Percentiles rank a stretch among this genome's conserved stretches.
Evolutionary conservation across 2,113 vertebrate species (phyloP).

Genomic region (Grammomys surdaster): DNA sequence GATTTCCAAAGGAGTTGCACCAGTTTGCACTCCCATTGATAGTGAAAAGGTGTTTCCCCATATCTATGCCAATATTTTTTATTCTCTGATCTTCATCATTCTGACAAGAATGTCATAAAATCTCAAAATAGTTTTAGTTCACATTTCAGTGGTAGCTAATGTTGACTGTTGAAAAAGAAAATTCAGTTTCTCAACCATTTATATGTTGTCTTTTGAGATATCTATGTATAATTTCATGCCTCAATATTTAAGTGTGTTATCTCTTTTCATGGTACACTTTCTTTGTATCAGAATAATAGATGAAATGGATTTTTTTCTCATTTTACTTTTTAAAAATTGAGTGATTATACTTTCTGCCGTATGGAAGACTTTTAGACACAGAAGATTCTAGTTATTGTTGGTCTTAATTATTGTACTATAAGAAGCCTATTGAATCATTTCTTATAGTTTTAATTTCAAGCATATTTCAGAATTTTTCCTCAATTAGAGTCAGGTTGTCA

Average conservation of each 20-base stretch:
- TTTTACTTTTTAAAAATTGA: no score
- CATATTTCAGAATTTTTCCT: no score
- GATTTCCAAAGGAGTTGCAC: background rate
- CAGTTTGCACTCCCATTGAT: no score
- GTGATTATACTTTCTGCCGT: no score
- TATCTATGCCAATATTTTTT: background rate
- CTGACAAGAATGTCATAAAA: background rate
- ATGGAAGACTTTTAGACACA: no score
- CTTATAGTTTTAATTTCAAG: no score
- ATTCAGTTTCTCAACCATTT: background rate
- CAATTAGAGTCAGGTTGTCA: no score
- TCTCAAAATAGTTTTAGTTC: background rate
- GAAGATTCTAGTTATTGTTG: no score
- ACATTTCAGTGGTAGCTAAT: background rate
- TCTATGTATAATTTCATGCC: no score
- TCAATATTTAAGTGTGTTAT: background rate
- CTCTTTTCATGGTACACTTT: background rate
- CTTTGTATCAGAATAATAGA: background rate
- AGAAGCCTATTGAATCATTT: no score
- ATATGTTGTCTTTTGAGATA: background rate
- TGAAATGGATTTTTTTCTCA: background rate
- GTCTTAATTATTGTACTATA: no score
- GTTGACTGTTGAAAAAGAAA: background rate
- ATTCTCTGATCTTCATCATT: background rate
- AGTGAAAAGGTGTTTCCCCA: background rate